Conservation (phyloP, 2,888 invertebrate species). For the Sesia apiformis region DNA sequence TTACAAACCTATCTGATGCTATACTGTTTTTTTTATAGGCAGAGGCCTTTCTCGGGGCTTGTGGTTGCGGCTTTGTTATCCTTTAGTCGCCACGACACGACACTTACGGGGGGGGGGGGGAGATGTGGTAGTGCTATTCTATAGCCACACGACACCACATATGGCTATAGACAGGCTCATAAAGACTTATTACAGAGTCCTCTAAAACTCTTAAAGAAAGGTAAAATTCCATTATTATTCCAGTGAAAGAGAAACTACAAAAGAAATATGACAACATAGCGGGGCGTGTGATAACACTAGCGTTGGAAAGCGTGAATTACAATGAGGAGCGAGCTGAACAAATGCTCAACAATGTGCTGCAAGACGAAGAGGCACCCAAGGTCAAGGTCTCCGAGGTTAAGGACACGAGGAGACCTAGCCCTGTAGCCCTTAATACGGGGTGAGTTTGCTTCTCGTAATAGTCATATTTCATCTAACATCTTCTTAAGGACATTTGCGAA, state of each 20-base stretch:
- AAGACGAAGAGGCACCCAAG: constrained; percentile 73
- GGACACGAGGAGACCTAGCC: constrained; percentile 21
- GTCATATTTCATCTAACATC: too few species aligned
- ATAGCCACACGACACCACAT: too few species aligned
- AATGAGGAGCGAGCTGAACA: constrained; percentile 87
- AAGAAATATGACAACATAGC: constrained; percentile 83
- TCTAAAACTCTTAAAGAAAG: too few species aligned
- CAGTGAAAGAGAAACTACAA: constrained; percentile 82
- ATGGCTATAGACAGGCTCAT: background rate
- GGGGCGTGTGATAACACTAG: constrained; percentile 87
- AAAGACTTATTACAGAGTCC: too few species aligned
- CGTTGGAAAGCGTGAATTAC: constrained; percentile 90
- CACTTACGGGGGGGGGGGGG: too few species aligned
- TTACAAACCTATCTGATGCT: too few species aligned
- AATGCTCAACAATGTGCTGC: constrained; percentile 82
- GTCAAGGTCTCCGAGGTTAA: constrained; percentile 22
- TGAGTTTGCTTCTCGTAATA: constrained; percentile 18
- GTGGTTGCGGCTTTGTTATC: too few species aligned
- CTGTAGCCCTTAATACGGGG: constrained; percentile 35
- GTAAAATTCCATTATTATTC: background rate
- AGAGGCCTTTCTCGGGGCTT: too few species aligned
- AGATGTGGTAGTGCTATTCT: too few species aligned
- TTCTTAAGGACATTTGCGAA: too few species aligned
- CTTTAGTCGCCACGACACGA: too few species aligned
- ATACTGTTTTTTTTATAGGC: too few species aligned